These are phyloP conservation scores for Artibeus lituratus DNA, from an alignment of 2,797 vertebrate genomes.

Conservation along the genomic window DNA sequence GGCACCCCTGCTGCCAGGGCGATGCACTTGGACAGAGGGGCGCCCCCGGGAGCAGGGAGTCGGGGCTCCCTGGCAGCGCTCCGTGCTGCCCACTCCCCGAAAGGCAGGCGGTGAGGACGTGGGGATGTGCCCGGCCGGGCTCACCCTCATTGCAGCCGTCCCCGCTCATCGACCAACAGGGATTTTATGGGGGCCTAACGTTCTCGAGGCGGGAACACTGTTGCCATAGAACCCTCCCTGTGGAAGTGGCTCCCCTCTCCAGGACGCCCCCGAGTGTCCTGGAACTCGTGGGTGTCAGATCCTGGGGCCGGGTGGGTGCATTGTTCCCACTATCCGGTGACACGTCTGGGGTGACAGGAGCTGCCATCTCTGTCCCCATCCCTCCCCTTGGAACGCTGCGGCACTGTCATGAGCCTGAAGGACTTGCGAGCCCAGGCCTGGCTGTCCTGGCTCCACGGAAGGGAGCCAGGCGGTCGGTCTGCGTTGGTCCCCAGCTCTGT, in stretches of 20 bases:
- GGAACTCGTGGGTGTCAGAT: neutral
- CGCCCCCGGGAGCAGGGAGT: neutral
- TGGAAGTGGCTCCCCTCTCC: neutral
- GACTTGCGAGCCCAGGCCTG: neutral
- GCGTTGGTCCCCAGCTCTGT: fast-evolving
- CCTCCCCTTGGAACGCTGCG: neutral
- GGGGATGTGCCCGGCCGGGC: neutral
- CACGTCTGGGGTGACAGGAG: neutral
- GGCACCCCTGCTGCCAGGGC: neutral
- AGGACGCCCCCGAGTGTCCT: fast-evolving
- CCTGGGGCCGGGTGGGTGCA: neutral
- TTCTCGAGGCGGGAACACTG: fast-evolving
- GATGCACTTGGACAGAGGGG: neutral
- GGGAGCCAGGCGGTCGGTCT: neutral
- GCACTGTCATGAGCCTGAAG: neutral
- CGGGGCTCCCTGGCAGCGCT: neutral
- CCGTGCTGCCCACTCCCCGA: fast-evolving
- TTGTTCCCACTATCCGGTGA: neutral
- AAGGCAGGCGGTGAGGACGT: fast-evolving
- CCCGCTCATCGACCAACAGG: fast-evolving
- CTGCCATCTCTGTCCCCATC: neutral
- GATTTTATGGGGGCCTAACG: fast-evolving
- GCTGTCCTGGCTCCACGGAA: neutral
- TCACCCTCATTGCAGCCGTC: fast-evolving
- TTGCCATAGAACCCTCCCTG: fast-evolving